Conservation (phyloP, 30 jellyfish, hydroid and myxozoan genomes). For the Aurelia aurita region DNA sequence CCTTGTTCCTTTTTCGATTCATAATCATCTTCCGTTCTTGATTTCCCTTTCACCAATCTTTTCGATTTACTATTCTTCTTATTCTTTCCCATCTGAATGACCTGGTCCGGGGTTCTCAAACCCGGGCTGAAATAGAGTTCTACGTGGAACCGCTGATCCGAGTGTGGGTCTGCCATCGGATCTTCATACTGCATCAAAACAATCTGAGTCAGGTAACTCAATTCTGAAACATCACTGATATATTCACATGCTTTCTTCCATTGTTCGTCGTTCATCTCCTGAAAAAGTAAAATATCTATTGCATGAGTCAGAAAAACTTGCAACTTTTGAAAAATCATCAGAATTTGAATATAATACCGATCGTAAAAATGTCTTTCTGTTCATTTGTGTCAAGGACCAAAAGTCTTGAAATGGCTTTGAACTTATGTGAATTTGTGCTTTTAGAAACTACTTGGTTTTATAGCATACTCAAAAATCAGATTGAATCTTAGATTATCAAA, state of each 20-base stretch:
- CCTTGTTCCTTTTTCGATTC: neutral
- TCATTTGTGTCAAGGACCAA: too few relatives aligned
- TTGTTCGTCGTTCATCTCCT: conserved; percentile 83
- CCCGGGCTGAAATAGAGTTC: conserved; percentile 99
- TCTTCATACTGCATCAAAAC: conserved; percentile 99
- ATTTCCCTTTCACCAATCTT: conserved; percentile 12
- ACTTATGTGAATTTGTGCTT: too few relatives aligned
- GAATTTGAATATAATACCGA: too few relatives aligned
- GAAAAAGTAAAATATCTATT: neutral
- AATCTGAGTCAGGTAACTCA: conserved; percentile 94
- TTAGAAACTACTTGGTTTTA: too few relatives aligned
- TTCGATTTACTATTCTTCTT: conserved; percentile 16
- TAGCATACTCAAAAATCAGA: too few relatives aligned
- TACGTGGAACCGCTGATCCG: conserved; percentile 92
- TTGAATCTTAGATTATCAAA: too few relatives aligned
- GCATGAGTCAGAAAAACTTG: too few relatives aligned
- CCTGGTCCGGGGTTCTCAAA: conserved; percentile 82
- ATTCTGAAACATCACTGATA: conserved; percentile 77
- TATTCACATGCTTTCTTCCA: conserved; percentile 87
- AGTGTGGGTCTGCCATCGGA: conserved; percentile 93
- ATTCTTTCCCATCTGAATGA: conserved; percentile 39
- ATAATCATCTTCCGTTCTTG: conserved; percentile 64
- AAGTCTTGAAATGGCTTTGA: too few relatives aligned
- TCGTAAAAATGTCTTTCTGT: too few relatives aligned
- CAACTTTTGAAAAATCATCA: too few relatives aligned